These are phyloP conservation scores for Pentalonia nigronervosa DNA, from an alignment of 1,140 invertebrate genomes.

Conservation along the genomic window DNA sequence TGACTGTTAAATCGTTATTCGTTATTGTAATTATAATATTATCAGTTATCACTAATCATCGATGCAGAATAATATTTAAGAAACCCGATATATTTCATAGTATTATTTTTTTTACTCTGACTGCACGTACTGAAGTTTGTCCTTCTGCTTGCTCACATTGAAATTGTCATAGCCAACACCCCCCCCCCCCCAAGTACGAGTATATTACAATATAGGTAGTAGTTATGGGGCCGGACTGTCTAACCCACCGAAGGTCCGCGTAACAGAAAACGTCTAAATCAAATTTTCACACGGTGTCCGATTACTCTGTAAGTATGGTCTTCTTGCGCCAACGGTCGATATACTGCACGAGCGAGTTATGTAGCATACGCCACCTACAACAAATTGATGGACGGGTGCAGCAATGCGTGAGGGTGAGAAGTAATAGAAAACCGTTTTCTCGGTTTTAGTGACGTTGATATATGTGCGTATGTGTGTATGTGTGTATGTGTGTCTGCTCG, in stretches of 20 bases:
- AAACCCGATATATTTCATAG: too few relatives aligned
- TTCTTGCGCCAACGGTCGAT: neutral
- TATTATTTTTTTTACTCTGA: too few relatives aligned
- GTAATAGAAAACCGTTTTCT: neutral
- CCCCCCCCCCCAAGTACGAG: too few relatives aligned
- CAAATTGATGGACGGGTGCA: neutral
- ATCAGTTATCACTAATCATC: too few relatives aligned
- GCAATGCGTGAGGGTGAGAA: neutral
- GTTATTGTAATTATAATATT: too few relatives aligned
- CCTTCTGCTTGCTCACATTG: too few relatives aligned
- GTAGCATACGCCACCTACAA: neutral
- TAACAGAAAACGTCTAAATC: neutral
- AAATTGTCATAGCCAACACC: too few relatives aligned
- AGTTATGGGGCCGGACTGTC: neutral
- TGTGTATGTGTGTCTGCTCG: neutral
- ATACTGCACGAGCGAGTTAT: neutral
- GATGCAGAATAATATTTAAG: too few relatives aligned
- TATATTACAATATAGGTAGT: neutral
- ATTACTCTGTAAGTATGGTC: neutral
- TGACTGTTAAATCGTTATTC: too few relatives aligned
- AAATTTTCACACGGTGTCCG: neutral
- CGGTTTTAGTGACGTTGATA: slow-evolving; percentile 9
- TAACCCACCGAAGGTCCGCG: neutral
- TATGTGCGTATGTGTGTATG: neutral
- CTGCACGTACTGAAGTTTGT: too few relatives aligned